Conservation (phyloP, 2,797 vertebrate species). For the Urocyon cinereoargenteus region DNA sequence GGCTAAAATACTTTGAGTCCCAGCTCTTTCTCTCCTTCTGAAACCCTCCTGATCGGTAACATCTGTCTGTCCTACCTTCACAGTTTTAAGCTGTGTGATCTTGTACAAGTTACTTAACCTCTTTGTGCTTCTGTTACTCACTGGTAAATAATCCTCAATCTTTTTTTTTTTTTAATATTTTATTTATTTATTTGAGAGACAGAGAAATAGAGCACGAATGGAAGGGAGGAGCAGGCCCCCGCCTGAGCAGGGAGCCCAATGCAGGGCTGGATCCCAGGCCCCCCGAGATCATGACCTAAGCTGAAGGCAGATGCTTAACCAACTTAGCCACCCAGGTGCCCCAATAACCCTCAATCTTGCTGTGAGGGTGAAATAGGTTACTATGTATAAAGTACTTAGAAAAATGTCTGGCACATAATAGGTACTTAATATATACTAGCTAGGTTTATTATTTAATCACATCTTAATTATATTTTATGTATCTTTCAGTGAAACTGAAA, state of each 20-base stretch:
- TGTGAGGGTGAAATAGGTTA: neutral
- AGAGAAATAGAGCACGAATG: too few species aligned
- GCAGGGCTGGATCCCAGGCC: too few species aligned
- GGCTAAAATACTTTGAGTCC: neutral
- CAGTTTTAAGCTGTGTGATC: neutral
- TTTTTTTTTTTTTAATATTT: too few species aligned
- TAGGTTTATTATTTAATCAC: neutral
- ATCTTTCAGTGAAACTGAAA: neutral
- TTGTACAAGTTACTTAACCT: neutral
- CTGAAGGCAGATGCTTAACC: too few species aligned
- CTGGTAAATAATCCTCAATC: neutral
- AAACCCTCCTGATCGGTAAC: neutral
- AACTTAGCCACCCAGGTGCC: too few species aligned
- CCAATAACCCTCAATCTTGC: neutral
- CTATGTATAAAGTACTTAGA: neutral
- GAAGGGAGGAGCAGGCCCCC: too few species aligned
- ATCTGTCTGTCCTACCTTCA: neutral
- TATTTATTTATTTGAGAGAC: too few species aligned
- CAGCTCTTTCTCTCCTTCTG: neutral
- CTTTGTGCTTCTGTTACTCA: conserved; percentile 33
- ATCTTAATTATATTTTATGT: neutral
- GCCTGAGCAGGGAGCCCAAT: too few species aligned
- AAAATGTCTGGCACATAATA: neutral
- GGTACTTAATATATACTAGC: neutral
- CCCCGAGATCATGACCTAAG: too few species aligned